These are phyloP conservation scores for Invenusta paracnida DNA, from an alignment of 2,888 invertebrate species.

Conservation along the genomic window DNA sequence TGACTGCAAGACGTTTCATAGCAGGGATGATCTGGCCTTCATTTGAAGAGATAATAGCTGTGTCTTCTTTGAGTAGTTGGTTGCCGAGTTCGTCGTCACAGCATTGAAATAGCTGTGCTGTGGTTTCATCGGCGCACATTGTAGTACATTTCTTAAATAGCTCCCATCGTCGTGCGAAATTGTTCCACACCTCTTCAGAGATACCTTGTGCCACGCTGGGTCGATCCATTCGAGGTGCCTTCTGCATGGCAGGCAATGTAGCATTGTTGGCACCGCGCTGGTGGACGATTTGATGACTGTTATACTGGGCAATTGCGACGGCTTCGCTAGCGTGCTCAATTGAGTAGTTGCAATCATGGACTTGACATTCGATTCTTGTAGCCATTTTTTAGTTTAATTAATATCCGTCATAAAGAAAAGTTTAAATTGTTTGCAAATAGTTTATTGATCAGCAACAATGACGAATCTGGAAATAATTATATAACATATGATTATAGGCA, in stretches of 20 bases:
- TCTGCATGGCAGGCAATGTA: conserved; percentile 21
- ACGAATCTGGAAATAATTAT: conserved; percentile 9
- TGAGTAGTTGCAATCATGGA: not conserved
- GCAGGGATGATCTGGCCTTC: not conserved
- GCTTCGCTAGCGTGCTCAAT: conserved; percentile 14
- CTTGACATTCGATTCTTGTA: conserved; percentile 23
- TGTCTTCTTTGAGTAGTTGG: conserved; percentile 27
- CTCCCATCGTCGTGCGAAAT: conserved; percentile 17
- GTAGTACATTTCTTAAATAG: conserved; percentile 8
- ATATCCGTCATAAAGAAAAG: conserved; percentile 17
- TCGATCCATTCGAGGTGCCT: conserved; percentile 14
- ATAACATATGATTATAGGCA: conserved; percentile 10
- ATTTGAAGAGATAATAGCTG: not conserved
- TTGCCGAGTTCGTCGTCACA: conserved; percentile 26
- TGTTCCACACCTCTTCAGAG: conserved; percentile 24
- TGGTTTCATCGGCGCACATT: conserved; percentile 11
- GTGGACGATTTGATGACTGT: conserved; percentile 25
- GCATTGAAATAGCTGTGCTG: conserved; percentile 15
- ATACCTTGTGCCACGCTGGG: conserved; percentile 7
- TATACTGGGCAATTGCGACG: conserved; percentile 14
- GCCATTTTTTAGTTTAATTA: not conserved
- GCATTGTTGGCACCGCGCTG: not conserved
- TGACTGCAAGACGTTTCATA: conserved; percentile 31
- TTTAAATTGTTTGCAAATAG: not conserved
- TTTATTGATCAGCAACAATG: conserved; percentile 29